A percentile compares a stretch with the other conserved stretches of the same genome.
Conservation (phyloP, 2,797 vertebrate species). For the Agapornis canus region DNA sequence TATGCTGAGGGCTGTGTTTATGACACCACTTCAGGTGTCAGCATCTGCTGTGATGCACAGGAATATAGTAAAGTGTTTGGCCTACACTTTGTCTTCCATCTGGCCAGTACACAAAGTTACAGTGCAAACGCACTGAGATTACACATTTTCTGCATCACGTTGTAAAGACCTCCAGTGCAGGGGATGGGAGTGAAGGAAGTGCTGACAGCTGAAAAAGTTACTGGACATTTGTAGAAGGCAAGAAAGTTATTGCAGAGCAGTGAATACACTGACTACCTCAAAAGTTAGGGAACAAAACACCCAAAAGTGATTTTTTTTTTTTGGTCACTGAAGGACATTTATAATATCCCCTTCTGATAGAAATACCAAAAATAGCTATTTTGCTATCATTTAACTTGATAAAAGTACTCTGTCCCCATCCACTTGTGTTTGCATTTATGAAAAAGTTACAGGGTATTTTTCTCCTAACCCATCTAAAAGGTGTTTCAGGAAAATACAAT, state of each 20-base stretch:
- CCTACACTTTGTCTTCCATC: neutral
- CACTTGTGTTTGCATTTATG: neutral
- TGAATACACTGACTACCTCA: neutral
- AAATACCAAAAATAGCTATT: neutral
- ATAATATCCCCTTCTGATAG: neutral
- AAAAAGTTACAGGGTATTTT: neutral
- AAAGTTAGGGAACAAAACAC: neutral
- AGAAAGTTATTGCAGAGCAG: neutral
- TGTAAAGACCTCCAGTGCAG: neutral
- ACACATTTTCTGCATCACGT: neutral
- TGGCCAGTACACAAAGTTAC: neutral
- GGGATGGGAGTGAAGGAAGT: neutral
- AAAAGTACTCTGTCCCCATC: neutral
- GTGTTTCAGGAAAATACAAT: neutral
- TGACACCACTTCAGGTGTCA: neutral
- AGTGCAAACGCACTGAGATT: neutral
- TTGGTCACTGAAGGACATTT: neutral
- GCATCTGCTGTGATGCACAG: neutral
- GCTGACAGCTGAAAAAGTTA: neutral
- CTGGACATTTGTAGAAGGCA: neutral
- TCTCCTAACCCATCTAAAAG: neutral
- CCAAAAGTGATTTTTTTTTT: neutral
- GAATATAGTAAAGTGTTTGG: neutral
- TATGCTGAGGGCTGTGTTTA: neutral
- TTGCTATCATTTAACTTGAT: neutral